Base-by-base conservation (phyloP, 1,140 invertebrate species). In the Arion vulgaris region DNA sequence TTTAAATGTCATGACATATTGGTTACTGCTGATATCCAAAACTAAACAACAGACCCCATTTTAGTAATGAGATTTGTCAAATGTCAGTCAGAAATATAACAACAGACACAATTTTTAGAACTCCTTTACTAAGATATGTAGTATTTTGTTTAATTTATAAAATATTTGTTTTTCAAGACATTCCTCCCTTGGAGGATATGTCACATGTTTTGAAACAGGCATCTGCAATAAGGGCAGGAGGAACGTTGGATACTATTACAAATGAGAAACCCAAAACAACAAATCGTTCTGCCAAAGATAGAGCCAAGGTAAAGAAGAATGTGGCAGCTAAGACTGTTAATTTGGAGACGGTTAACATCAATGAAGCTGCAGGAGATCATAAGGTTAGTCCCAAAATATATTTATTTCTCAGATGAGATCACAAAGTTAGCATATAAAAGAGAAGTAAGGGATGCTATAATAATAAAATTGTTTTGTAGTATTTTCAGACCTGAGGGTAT, bases 111-210 rank as follows among this genome's bases (percentile, higher is more conserved):
- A 45, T 45, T 5, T 45, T 45, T 45, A 7, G 41, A 45, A 5
- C 41, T 45, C 41, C 41, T 45, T 45, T 45, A 7, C 41, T 45
- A 15, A 45, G 5, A 45, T 5, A 7, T 45, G 41, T 15, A 45
- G 41, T 45, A 7, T 15, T n/a, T 4, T 73, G 1, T 41, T 26
- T 39, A 41, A 45, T 2, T 9, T 39, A 26, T 41, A 38, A 39
- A 4, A 73, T 2, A 45, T 2, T 73, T 41, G 7, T 72, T 53
- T 57, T 39, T 49, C 4, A 34, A 81, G 80, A 81, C 62, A 51
- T 81, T 72, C 80, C 80, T 73, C 80, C 80, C 23, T 62, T 81
- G 49, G 80, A 81, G 80, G 80, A 81, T 57, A 81, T 81, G 80
- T 72, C 80, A 11, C 69, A 74, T 0, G 51, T 74, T 17, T 28